Evolutionary conservation across 2,113 vertebrate genomes (phyloP), one percentile per base, ranked within the genome.

Genomic region (Indicator indicator): DNA sequence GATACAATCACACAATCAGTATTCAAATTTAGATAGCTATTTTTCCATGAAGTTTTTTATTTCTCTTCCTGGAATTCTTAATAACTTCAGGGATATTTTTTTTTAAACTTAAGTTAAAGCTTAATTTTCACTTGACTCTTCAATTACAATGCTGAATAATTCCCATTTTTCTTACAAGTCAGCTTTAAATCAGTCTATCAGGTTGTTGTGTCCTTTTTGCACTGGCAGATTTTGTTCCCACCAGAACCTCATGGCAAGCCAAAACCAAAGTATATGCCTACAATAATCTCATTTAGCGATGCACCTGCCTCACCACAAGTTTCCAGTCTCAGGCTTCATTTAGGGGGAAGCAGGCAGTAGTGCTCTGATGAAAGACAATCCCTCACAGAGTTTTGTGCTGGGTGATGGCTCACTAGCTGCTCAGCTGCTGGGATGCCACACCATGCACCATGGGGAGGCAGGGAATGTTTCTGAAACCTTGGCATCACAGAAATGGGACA

Each of bases 1-100:
- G 88, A 95, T 88, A 82, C 30, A 71, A 95, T 95, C 95, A 80
- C 72, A 72, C n/a, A 77, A 88, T 91, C 79, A 76, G 63, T 86
- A 55, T 23, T 83, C 62, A 83, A 77, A 95, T 95, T 76, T 90
- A 91, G 50, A 81, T 5, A 82, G 67, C 65, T 72, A 26, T 88
- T 94, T 90, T 94, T 88, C 77, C 83, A 73, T 17, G 50, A 32
- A 72, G 80, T 79, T 88, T 91, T 91, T 95, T 86, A 91, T 89
- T 90, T 92, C 38, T 76, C 46, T 93, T 81, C 75, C 70, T 46
- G 48, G 64, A 74, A 87, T 74, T 76, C 90, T 75, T 87, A 90
- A 80, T 26, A 7, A 75, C 48, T 92, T 92, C 18, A 0, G 3
- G 33, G 59, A 33, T 40, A 27, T 62, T 36, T 52, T 78, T 86